Percentiles rank a stretch among this genome's conserved stretches.
phyloP scores from a whole-genome alignment of 2,113 vertebrate species.

The Siphamia tubifer region DNA sequence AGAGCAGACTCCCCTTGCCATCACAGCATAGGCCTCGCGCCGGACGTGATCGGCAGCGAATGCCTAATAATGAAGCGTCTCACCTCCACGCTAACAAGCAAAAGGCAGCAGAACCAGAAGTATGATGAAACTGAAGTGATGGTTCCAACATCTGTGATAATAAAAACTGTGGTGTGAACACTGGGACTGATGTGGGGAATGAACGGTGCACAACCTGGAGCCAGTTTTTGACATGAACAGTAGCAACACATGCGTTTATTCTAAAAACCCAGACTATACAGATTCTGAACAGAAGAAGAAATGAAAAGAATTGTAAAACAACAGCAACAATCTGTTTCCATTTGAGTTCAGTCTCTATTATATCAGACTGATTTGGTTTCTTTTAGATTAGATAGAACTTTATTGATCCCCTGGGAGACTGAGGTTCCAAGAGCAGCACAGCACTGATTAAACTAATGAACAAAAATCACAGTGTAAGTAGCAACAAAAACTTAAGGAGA shows the following conservation, averaged over 20 bases:
- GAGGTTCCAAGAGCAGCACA: too few relatives aligned
- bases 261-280: slow-evolving; percentile 3
- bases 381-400: too few relatives aligned
- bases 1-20: too few relatives aligned
- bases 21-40: too few relatives aligned
- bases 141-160: neutral
- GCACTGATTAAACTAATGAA: too few relatives aligned
- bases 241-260: slow-evolving; percentile 6
- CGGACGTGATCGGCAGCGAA: too few relatives aligned
- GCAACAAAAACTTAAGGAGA: too few relatives aligned
- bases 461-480: too few relatives aligned
- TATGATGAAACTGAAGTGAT: too few relatives aligned
- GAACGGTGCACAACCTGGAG: neutral
- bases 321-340: neutral
- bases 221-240: neutral
- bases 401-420: too few relatives aligned
- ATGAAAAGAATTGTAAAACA: slow-evolving; percentile 14
- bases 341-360: neutral
- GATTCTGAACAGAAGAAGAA: slow-evolving; percentile 9
- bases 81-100: slow-evolving; percentile 11
- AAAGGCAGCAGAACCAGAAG: neutral
- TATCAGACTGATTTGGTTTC: too few relatives aligned
- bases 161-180: neutral
- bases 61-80: neutral
- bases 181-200: slow-evolving; percentile 15